Evolutionary conservation across 2,888 invertebrate species (phyloP).

Genomic region (Plebejus melissa): DNA sequence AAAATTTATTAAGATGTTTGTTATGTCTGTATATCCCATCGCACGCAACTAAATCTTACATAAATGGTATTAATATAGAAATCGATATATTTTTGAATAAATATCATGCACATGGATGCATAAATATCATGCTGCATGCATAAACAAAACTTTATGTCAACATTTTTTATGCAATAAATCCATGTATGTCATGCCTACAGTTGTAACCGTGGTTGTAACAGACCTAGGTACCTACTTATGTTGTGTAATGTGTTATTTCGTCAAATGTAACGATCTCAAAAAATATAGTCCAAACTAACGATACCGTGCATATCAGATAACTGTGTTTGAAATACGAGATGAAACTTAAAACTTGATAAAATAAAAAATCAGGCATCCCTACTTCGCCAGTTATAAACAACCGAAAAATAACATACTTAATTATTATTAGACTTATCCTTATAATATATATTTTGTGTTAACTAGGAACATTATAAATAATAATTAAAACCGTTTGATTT

Average conservation of each 20-base stretch:
- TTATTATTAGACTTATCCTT: no score
- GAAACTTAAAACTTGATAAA: no score
- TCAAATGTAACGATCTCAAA: background rate
- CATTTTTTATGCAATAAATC: background rate
- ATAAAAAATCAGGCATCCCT: no score
- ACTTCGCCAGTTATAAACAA: no score
- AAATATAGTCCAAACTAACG: background rate
- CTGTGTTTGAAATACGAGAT: no score
- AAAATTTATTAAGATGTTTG: slow-evolving; percentile 11
- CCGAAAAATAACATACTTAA: no score
- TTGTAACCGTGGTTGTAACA: background rate
- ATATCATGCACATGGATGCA: background rate
- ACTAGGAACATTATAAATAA: no score
- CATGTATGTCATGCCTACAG: background rate
- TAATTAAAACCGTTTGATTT: background rate
- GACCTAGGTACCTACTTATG: no score
- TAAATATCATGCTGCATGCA: background rate
- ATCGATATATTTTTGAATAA: background rate
- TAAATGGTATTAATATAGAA: slow-evolving; percentile 4
- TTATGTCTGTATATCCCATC: slow-evolving; percentile 7
- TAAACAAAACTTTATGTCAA: background rate
- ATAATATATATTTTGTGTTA: no score
- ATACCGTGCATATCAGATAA: no score
- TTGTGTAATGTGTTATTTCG: background rate
- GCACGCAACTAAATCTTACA: slow-evolving; percentile 9